Conservation (phyloP, 2,888 invertebrate genomes). For the Cancer borealis region DNA sequence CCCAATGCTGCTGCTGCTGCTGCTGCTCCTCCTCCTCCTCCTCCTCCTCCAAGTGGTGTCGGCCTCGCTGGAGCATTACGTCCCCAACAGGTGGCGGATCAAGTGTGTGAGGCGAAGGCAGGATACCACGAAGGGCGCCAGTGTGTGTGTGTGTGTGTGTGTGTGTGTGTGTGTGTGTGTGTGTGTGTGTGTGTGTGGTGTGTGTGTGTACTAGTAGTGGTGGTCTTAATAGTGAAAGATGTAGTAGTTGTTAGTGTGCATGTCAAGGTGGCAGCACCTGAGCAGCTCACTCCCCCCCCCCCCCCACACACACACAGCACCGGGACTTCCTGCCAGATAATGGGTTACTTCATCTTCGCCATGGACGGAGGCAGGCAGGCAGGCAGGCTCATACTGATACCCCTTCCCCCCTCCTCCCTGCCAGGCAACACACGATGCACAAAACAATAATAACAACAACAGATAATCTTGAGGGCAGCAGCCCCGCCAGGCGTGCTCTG, state of each 20-base stretch:
- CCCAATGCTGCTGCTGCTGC: constrained; percentile 50
- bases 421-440: background rate
- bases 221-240: background rate
- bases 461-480: no score
- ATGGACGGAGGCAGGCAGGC: background rate
- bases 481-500: background rate
- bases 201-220: background rate
- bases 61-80: background rate
- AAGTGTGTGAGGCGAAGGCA: background rate
- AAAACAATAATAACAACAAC: background rate
- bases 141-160: constrained; percentile 4
- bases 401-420: background rate
- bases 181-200: constrained; percentile 15
- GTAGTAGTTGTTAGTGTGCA: background rate
- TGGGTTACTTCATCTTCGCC: no score
- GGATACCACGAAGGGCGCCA: background rate
- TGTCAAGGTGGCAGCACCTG: background rate
- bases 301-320: no score
- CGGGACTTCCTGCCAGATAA: no score
- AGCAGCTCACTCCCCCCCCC: no score
- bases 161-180: constrained; percentile 20
- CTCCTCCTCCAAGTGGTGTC: constrained; percentile 48
- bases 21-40: constrained; percentile 48
- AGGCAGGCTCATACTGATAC: background rate
- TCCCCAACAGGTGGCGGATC: constrained; percentile 8